Evolutionary conservation across 2,888 invertebrate genomes (phyloP), one percentile per base, ranked within the genome.

Genomic region (Eumacrocentrus americanus): DNA sequence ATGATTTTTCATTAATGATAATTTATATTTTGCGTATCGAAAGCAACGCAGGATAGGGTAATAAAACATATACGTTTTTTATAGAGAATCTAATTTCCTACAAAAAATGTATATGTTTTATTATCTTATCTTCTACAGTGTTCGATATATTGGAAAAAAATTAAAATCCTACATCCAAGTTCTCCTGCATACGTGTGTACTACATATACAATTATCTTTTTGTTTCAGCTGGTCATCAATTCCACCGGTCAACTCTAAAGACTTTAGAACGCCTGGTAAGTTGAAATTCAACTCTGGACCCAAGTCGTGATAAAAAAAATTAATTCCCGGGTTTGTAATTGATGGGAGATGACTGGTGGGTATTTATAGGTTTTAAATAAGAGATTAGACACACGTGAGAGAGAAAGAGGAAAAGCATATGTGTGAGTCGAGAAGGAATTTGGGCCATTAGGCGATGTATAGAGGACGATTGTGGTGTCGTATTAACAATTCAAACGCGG

Each of bases 401-500:
- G 54, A 59, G 38, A 47, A 53, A 34, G 9, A 6, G 1, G n/a
- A 58, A 48, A 58, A n/a, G n/a, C n/a, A n/a, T n/a, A n/a, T n/a
- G n/a, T n/a, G n/a, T n/a, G n/a, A n/a, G 47, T 46, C 37, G 35
- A 23, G 25, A 40, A 67, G 61, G 69, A 73, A 75, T 76, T 75
- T 74, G 70, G 75, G 73, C 68, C 74, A 75, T 22, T 25, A 37
- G 69, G 58, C 69, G 68, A 63, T 60, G 67, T 29, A 60, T 60
- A 64, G 29, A 58, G 61, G n/a, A 55, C 58, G 66, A 75, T 71
- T 71, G 71, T 64, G 67, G 12, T 34, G 16, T 34, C 5, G 22
- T 16, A 77, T 77, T 77, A 76, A 73, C 76, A 76, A 77, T 79
- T 77, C 76, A 73, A 78, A 77, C 69, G 69, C 22, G 23, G 70